A percentile compares a stretch with the other conserved stretches of the same genome.
phyloP scores from a whole-genome alignment of 2,888 invertebrate species.

The Lapara coniferarum region DNA sequence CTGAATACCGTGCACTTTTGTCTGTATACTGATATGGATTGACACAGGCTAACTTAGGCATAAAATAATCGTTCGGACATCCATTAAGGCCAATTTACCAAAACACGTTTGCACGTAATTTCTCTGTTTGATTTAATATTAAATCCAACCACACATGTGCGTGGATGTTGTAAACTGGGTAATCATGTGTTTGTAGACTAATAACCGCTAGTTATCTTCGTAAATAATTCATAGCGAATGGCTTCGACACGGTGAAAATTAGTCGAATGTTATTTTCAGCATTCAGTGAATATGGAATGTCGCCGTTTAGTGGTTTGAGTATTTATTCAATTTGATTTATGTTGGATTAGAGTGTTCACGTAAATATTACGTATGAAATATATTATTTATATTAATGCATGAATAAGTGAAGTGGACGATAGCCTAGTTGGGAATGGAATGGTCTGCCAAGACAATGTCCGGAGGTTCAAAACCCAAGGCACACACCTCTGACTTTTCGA shows the following conservation, averaged over 20 bases:
- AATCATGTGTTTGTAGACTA: conserved; percentile 1
- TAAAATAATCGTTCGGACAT: not conserved
- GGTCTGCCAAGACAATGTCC: too few relatives aligned
- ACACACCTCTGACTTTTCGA: too few relatives aligned
- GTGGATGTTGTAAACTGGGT: not conserved
- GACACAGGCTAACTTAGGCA: too few relatives aligned
- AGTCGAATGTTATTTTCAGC: not conserved
- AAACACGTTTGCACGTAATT: not conserved
- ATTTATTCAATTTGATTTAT: not conserved
- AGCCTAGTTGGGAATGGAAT: too few relatives aligned
- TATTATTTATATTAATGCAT: too few relatives aligned
- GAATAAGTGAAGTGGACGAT: too few relatives aligned
- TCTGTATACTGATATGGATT: too few relatives aligned
- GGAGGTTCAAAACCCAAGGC: too few relatives aligned
- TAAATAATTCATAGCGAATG: conserved; percentile 8
- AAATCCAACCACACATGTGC: not conserved
- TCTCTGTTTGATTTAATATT: not conserved
- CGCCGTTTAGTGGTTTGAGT: not conserved
- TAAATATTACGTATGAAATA: too few relatives aligned
- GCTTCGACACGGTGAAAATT: conserved; percentile 11
- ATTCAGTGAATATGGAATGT: not conserved
- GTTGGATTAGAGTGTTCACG: not conserved
- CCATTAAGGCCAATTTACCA: too few relatives aligned
- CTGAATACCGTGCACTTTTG: too few relatives aligned
- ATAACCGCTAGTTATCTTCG: conserved; percentile 2